Evolutionary conservation across 1,140 invertebrate genomes (phyloP).

Genomic region (Spodoptera litura): DNA sequence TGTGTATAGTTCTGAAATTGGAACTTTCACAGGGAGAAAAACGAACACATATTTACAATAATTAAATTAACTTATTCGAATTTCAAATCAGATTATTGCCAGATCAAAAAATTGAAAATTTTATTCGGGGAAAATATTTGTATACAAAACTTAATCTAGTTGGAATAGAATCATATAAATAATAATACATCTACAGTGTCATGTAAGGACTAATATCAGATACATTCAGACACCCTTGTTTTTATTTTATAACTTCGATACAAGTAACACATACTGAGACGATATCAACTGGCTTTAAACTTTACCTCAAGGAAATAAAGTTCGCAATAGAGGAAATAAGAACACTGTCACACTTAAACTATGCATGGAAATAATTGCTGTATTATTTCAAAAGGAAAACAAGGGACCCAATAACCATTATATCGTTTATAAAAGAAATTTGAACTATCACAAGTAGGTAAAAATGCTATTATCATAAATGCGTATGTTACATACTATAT

Average conservation of each 20-base stretch:
- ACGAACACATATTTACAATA: slow-evolving; percentile 57
- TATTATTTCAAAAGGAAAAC: not conserved
- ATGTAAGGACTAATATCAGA: slow-evolving; percentile 34
- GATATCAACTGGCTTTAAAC: not conserved
- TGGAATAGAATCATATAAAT: slow-evolving; percentile 44
- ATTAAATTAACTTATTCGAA: slow-evolving; percentile 37
- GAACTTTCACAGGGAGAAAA: slow-evolving; percentile 45
- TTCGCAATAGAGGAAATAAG: too few relatives aligned
- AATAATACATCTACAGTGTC: slow-evolving; percentile 44
- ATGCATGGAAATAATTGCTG: not conserved
- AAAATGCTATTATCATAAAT: slow-evolving; percentile 59
- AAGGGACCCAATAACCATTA: not conserved
- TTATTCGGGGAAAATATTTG: slow-evolving; percentile 14
- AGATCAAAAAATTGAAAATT: slow-evolving; percentile 19
- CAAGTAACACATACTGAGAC: slow-evolving; percentile 10
- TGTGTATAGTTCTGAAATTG: slow-evolving; percentile 45
- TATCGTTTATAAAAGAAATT: slow-evolving; percentile 36
- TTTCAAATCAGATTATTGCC: slow-evolving; percentile 13
- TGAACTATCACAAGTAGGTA: slow-evolving; percentile 58
- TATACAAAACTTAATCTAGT: slow-evolving; percentile 42
- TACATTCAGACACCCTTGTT: slow-evolving; percentile 1
- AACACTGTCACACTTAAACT: too few relatives aligned
- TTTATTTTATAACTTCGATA: not conserved
- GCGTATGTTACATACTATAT: slow-evolving; percentile 51
- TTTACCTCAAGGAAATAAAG: not conserved